Conservation (phyloP, 2,797 vertebrate genomes). For the Phoeniculus purpureus region DNA sequence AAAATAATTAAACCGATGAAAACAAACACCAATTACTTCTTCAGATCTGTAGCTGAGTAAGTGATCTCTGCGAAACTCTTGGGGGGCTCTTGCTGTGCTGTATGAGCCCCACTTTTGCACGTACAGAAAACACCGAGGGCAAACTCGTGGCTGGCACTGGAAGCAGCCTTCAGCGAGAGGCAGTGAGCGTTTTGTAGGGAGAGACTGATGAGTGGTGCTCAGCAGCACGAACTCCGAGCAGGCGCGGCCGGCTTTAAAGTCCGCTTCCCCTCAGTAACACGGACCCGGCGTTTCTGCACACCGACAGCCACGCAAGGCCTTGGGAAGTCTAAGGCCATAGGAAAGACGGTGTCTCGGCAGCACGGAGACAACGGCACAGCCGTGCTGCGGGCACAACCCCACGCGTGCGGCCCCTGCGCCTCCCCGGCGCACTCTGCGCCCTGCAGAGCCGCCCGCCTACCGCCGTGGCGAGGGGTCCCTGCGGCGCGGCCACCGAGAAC, state of each 20-base stretch:
- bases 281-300: not conserved
- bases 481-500: no score
- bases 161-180: not conserved
- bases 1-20: not conserved
- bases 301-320: not conserved
- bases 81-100: not conserved
- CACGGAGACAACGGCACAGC: not conserved
- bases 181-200: not conserved
- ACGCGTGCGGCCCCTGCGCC: fast-evolving
- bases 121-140: not conserved
- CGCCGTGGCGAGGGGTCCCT: not conserved
- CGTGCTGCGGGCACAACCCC: not conserved
- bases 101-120: not conserved
- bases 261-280: not conserved
- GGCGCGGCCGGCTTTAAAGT: not conserved
- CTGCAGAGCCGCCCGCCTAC: fast-evolving
- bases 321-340: not conserved
- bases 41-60: not conserved
- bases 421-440: not conserved
- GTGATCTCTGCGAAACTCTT: not conserved
- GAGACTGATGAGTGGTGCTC: not conserved
- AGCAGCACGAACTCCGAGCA: not conserved
- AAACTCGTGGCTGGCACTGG: not conserved
- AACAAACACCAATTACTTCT: not conserved
- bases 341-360: not conserved